Evolutionary conservation across 2,113 vertebrate genomes (phyloP).

Genomic region (Lycocorax pyrrhopterus): DNA sequence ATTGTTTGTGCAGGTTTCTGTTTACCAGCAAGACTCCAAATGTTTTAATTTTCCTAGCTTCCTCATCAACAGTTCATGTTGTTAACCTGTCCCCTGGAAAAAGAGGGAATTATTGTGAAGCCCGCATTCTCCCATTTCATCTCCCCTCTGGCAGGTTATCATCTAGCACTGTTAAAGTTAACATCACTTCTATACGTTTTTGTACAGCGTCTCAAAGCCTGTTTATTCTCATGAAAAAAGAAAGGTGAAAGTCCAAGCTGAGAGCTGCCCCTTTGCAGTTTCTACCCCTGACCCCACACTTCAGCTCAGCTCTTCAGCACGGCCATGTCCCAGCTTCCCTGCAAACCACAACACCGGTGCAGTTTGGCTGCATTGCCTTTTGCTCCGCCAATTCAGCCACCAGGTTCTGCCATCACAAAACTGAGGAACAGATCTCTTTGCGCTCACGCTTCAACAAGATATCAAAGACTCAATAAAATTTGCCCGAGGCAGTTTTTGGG

Average conservation of each 20-base stretch:
- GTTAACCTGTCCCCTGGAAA: not conserved
- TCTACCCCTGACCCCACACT: accelerated
- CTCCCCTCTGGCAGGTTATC: not conserved
- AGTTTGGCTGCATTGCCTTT: not conserved
- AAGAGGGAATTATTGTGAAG: not conserved
- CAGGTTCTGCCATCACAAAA: not conserved
- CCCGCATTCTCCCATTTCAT: not conserved
- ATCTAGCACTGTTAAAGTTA: not conserved
- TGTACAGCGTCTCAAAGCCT: not conserved
- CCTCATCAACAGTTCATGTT: not conserved
- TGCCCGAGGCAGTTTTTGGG: not conserved
- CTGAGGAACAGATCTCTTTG: not conserved
- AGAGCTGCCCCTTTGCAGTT: not conserved
- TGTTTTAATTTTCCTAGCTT: not conserved
- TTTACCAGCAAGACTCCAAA: not conserved
- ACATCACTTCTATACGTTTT: not conserved
- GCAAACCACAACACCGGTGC: accelerated
- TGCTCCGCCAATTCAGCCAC: not conserved
- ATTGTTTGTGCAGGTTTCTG: not conserved
- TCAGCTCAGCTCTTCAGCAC: accelerated
- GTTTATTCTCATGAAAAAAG: not conserved
- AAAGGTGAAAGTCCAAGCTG: not conserved
- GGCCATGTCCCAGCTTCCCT: not conserved
- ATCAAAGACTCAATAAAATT: not conserved
- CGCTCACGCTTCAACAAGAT: not conserved